Percentiles rank a stretch among this genome's conserved stretches.
phyloP scores from a whole-genome alignment of 2,113 vertebrate genomes.

The Pongo abelii region DNA sequence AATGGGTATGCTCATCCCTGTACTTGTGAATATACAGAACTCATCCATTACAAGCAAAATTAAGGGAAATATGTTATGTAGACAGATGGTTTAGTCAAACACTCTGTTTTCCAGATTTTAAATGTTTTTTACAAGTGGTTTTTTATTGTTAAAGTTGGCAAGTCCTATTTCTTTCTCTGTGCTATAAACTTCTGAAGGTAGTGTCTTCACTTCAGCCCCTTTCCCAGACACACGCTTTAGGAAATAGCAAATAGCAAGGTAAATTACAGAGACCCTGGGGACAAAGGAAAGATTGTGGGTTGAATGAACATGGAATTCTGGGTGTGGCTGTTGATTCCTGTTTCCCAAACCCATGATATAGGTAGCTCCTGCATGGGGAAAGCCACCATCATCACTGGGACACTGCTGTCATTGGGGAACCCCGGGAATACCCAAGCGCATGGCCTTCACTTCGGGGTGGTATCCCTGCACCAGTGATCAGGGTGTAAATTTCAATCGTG shows the following conservation, averaged over 20 bases:
- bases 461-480: not conserved
- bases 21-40: not conserved
- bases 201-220: not conserved
- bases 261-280: accelerated
- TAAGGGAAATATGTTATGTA: constrained; percentile 27
- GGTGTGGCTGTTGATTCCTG: not conserved
- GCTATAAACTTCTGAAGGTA: not conserved
- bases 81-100: constrained; percentile 50
- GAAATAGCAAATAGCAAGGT: not conserved
- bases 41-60: constrained; percentile 37
- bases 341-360: not conserved
- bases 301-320: not conserved
- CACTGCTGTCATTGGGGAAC: not conserved
- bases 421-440: too few relatives aligned
- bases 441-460: not conserved
- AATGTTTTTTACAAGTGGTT: constrained; percentile 1
- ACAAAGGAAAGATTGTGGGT: not conserved
- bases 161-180: not conserved
- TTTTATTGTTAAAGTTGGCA: constrained; percentile 33
- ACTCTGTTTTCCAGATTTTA: constrained; percentile 22
- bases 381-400: not conserved
- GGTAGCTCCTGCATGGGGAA: not conserved
- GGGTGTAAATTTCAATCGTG: not conserved
- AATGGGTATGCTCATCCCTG: not conserved
- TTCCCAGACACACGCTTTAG: not conserved